Base-by-base conservation (phyloP, 2,888 invertebrate species). In the Dasypogon diadema region DNA sequence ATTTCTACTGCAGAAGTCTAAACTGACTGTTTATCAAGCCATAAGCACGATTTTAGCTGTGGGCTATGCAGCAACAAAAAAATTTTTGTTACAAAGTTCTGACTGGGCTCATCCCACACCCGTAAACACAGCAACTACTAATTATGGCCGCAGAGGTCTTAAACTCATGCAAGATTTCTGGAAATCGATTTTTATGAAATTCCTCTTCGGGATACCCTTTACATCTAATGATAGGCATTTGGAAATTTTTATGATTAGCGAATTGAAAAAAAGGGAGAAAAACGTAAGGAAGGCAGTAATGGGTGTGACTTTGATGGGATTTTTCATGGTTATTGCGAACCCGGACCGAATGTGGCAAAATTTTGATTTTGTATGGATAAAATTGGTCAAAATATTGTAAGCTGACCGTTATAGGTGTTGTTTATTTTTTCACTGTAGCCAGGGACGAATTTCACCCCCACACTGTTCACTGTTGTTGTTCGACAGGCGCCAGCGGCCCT, bases 401-500 rank as follows among this genome's bases (percentile, higher is more conserved):
- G 34, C 34, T 48, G 12, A 48, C 4, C 48, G n/a, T 14, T 14
- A 48, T 14, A 48, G n/a, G n/a, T n/a, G n/a, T n/a, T n/a, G n/a
- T n/a, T n/a, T n/a, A n/a, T n/a, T n/a, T 58, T 26, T 60, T 60
- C 21, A 21, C 18, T 16, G 12, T 60, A 12, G 2, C 42, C n/a
- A 30, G 10, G 42, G 42, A 42, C 2, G 18, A 34, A 42, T 37
- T 60, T 18, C 60, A 60, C 60, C 60, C 60, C 4, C 60, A 26
- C 37, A 60, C 3, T 24, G 16, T 22, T 14, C 22, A 37, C 63
- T 42, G 8, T 5, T 55, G 55, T n/a, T n/a, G 37, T 24, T n/a
- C 18, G 8, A 58, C 22, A 76, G 77, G 77, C 77, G 77, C 77
- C 77, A 75, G 75, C 56, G 72, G 70, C 42, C 55, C 42, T 16